Evolutionary conservation across 2,113 vertebrate genomes (phyloP), one percentile per base, ranked within the genome.

Genomic region (Chaetorhynchus papuensis): DNA sequence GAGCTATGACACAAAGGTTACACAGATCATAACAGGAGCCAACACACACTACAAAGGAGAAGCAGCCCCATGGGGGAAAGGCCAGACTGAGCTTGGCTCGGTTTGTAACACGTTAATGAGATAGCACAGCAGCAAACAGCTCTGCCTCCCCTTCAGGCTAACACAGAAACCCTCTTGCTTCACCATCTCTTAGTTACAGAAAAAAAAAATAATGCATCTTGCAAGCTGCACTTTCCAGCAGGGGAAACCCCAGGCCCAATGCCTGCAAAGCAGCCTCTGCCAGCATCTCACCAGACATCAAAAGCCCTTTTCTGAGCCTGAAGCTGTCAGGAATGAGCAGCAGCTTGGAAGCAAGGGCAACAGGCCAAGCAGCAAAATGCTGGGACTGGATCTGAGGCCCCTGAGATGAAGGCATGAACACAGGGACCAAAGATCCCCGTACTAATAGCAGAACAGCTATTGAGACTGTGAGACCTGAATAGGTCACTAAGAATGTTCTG

Each of bases 261-360:
- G 86, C 72, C 64, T 74, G 60, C 11, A 14, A 59, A 90, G 71
- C 59, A 76, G 39, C 27, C 83, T 93, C 56, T 88, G 86, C 91
- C 91, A 95, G 86, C 86, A 63, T 41, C 93, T 60, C 80, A 77
- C 26, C 88, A 95, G 76, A 83, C 80, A 89, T 90, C 91, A 96
- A 94, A 96, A 93, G 64, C 72, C 45, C 27, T 27, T 70, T 79
- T 52, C 80, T 84, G 80, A 84, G 94, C 77, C 83, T 78, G 69
- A 44, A 84, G 93, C 86, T 54, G 47, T 66, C 64, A 74, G 83
- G 52, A 95, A 81, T 7, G 42, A 90, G 72, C 79, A 72, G 68
- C 50, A 88, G 83, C 54, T 61, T 66, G 64, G 59, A 86, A 90
- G 39, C 16, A 72, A 66, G 16, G 41, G 63, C 64, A 93, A 83